Conservation (phyloP, 2,888 invertebrate genomes). For the Bugula neritina region DNA sequence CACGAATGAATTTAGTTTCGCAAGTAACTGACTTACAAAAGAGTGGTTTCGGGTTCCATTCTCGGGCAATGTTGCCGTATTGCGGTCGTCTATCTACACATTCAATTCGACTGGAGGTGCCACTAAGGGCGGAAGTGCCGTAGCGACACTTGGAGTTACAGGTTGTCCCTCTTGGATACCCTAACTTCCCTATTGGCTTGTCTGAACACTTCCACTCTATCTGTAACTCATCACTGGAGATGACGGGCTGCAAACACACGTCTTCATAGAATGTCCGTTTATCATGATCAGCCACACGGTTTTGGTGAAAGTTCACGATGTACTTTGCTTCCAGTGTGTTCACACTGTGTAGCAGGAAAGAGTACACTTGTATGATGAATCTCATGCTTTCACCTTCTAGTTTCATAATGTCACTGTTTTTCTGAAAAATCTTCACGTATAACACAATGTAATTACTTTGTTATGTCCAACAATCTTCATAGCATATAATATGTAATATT, state of each 20-base stretch:
- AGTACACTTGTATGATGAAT: too few relatives aligned
- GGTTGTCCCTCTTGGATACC: neutral
- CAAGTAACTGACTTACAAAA: constrained; percentile 14
- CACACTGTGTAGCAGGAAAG: too few relatives aligned
- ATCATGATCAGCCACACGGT: neutral
- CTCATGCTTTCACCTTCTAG: too few relatives aligned
- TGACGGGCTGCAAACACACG: neutral
- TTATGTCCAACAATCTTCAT: too few relatives aligned
- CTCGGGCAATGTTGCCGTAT: neutral
- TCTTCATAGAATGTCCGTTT: neutral
- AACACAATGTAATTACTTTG: too few relatives aligned
- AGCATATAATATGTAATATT: too few relatives aligned
- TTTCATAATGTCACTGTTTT: too few relatives aligned
- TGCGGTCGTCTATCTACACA: constrained; percentile 18
- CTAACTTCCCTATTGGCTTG: neutral
- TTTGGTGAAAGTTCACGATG: constrained; percentile 1
- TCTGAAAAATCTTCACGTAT: too few relatives aligned
- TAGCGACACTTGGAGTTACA: constrained; percentile 2
- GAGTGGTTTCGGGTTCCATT: constrained; percentile 19
- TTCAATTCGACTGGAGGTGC: constrained; percentile 5
- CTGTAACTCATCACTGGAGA: neutral
- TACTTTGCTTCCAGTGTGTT: neutral
- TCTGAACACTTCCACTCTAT: neutral
- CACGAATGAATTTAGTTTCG: neutral
- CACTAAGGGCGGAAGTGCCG: neutral